Conservation (phyloP, 2,797 vertebrate genomes). For the Ispidina lecontei region DNA sequence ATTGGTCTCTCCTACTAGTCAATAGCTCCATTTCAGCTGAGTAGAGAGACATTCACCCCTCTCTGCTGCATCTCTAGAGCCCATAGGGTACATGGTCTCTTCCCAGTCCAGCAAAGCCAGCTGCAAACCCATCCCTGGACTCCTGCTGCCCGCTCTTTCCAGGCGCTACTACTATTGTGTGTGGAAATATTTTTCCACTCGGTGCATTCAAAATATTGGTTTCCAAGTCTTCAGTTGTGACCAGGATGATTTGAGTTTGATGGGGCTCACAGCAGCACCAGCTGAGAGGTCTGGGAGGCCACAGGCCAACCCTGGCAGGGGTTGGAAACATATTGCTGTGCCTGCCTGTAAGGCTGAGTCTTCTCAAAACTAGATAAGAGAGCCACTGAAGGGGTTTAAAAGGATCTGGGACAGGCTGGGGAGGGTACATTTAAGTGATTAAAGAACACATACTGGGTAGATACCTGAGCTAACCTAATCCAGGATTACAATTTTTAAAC, state of each 20-base stretch:
- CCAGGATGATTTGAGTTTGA: neutral
- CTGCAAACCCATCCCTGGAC: neutral
- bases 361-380: neutral
- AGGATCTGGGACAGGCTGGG: neutral
- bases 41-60: neutral
- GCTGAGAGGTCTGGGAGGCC: neutral
- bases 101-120: neutral
- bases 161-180: neutral
- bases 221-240: neutral
- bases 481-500: neutral
- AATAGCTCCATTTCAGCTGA: neutral
- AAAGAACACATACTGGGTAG: neutral
- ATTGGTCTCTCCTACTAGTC: no score
- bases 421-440: neutral
- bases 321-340: accelerated
- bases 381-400: neutral
- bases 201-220: neutral
- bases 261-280: neutral
- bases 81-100: neutral
- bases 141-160: neutral
- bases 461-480: neutral
- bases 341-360: accelerated
- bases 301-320: neutral
- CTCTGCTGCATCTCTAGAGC: neutral
- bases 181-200: neutral